Base-by-base conservation (phyloP, 2,113 vertebrate species). In the Corythornis vintsioides region DNA sequence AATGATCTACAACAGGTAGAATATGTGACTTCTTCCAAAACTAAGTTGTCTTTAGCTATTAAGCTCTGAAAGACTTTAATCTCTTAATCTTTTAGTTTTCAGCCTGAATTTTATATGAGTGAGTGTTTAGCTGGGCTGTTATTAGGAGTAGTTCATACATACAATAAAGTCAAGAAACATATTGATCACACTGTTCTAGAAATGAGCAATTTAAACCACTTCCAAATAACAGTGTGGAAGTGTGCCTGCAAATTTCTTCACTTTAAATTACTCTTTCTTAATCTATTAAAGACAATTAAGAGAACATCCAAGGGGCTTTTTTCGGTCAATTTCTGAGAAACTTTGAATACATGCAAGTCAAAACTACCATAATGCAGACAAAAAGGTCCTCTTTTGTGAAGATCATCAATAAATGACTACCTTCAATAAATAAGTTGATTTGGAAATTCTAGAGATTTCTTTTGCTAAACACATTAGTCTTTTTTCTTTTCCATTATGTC, bases 351-450 rank as follows among this genome's bases (percentile, higher is more conserved):
- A 98, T 97, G 97, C 96, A 96, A 88, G 38, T 83, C 83, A 93
- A 84, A 92, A 95, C 77, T 92, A 97, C 78, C 92, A 67, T 95
- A 96, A 96, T 48, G 90, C 91, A 96, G 93, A 93, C 74, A 78
- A 93, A 92, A 93, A 60, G 5, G 88, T 96, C 90, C 83, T 97
- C 71, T 95, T 97, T 91, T 76, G 80, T 86, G 95, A 97, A 97
- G 92, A 33, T 33, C 33, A 90, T 94, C 94, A 94, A 71, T 92
- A 93, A 96, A 94, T 91, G 89, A 96, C 91, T 95, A 85, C 85
- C 42, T 96, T 95, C 95, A 98, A 97, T 98, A 98, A 97, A 98
- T 97, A 98, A 96, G 89, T 94, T 96, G 90, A 88, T 97, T 91
- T 80, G 92, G 93, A 96, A 96, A 93, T 86, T 79, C 91, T 94